These are phyloP conservation scores for Ceratothoa steindachneri DNA, from an alignment of 2,888 invertebrate species.

Conservation along the genomic window DNA sequence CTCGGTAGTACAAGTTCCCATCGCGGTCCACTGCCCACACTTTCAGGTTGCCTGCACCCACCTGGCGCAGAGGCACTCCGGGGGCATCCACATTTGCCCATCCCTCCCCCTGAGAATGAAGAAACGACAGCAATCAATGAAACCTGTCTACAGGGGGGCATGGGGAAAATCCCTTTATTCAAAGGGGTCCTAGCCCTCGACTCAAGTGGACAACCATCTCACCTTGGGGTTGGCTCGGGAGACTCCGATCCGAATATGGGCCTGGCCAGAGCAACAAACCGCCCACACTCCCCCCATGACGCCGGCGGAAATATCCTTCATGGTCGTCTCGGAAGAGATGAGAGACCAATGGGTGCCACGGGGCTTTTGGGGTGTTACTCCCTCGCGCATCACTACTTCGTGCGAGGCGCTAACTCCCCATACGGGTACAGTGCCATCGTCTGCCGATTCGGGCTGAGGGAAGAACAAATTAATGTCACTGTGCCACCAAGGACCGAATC, in stretches of 20 bases:
- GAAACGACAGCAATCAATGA: neutral
- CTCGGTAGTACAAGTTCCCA: slow-evolving; percentile 68
- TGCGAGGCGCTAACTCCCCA: slow-evolving; percentile 85
- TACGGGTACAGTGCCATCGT: slow-evolving; percentile 52
- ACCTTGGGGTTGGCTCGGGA: slow-evolving; percentile 61
- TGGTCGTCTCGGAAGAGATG: slow-evolving; percentile 51
- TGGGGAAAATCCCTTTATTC: no score
- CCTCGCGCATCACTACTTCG: slow-evolving; percentile 75
- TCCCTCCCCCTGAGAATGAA: slow-evolving; percentile 23
- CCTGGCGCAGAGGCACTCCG: slow-evolving; percentile 31
- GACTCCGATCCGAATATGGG: slow-evolving; percentile 74
- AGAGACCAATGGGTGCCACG: slow-evolving; percentile 70
- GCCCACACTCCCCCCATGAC: slow-evolving; percentile 66
- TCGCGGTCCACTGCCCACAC: slow-evolving; percentile 54
- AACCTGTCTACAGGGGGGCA: neutral
- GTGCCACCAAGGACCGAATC: no score
- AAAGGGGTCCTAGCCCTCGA: no score
- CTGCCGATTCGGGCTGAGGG: slow-evolving; percentile 26
- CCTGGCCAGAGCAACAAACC: slow-evolving; percentile 77
- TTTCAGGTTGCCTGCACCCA: slow-evolving; percentile 27
- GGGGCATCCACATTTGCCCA: slow-evolving; percentile 45
- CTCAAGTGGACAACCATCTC: no score
- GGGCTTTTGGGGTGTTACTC: slow-evolving; percentile 69
- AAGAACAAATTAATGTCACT: no score
- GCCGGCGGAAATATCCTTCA: slow-evolving; percentile 21